These are phyloP conservation scores for Apostichopus japonicus DNA, from an alignment of 35 echinoderm and acorn worm genomes.

Conservation along the genomic window DNA sequence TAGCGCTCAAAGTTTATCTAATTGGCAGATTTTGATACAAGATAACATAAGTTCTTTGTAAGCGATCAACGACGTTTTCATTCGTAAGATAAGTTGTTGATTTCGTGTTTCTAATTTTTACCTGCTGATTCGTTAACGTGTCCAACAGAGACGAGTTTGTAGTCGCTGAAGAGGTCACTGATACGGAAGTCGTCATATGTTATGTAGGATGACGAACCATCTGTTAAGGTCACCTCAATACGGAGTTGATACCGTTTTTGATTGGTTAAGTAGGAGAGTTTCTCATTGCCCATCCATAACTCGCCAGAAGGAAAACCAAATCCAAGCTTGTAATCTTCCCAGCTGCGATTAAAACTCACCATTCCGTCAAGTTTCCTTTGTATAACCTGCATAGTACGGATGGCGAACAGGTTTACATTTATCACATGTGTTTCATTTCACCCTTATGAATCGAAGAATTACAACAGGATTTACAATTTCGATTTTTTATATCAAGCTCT, in stretches of 20 bases:
- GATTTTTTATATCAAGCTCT: no score
- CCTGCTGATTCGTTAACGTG: background rate
- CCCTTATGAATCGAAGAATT: no score
- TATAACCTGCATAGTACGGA: background rate
- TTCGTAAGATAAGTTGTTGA: no score
- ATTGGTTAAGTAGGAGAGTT: conserved; percentile 7
- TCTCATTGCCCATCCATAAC: background rate
- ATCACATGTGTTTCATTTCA: no score
- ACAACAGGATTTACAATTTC: no score
- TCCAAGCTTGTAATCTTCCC: background rate
- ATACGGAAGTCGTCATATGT: conserved; percentile 1
- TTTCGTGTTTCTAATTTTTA: background rate
- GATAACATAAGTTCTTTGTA: no score
- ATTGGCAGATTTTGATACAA: no score
- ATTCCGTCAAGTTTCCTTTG: background rate
- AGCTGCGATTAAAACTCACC: background rate
- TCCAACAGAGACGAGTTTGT: background rate
- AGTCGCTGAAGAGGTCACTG: background rate
- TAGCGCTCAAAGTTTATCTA: no score
- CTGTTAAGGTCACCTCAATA: background rate
- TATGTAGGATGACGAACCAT: background rate
- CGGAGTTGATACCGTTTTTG: background rate
- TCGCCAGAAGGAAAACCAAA: background rate
- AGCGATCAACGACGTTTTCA: no score
- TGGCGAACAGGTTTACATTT: background rate